Evolutionary conservation across 2,888 invertebrate genomes (phyloP).

Genomic region (Nemotelus pantherinus): DNA sequence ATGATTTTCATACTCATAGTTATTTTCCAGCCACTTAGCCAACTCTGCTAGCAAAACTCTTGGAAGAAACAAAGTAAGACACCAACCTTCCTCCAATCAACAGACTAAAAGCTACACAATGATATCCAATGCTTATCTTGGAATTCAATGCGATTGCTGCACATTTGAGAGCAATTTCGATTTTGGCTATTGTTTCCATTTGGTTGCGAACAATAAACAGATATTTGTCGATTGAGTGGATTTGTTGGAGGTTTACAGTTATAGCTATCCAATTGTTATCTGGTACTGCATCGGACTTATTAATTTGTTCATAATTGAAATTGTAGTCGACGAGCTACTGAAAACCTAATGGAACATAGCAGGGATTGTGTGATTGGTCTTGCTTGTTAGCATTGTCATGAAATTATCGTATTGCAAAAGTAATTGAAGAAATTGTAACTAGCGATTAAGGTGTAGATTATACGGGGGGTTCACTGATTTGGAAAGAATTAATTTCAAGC

Average conservation of each 20-base stretch:
- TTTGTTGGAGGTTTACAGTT: too few species aligned
- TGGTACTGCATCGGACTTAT: conserved; percentile 24
- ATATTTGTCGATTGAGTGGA: too few species aligned
- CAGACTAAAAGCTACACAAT: conserved; percentile 18
- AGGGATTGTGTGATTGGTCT: conserved; percentile 13
- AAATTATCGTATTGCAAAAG: neutral
- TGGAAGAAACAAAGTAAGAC: conserved; percentile 10
- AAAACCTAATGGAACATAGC: neutral
- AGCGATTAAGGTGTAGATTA: too few species aligned
- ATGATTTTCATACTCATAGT: too few species aligned
- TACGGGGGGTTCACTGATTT: too few species aligned
- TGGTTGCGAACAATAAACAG: neutral
- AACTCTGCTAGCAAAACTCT: neutral
- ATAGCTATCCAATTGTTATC: conserved; percentile 34
- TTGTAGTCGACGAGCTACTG: conserved; percentile 35
- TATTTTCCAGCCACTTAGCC: neutral
- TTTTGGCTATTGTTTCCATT: conserved; percentile 31
- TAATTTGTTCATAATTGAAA: conserved; percentile 43
- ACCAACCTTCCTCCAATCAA: neutral
- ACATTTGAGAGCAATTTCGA: neutral
- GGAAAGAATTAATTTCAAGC: too few species aligned
- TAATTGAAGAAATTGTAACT: too few species aligned
- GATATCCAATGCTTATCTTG: conserved; percentile 26
- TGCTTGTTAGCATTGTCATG: conserved; percentile 18
- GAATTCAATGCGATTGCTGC: neutral